phyloP scores from a whole-genome alignment of 2,888 invertebrate genomes.

The Eustalomyia histrio region DNA sequence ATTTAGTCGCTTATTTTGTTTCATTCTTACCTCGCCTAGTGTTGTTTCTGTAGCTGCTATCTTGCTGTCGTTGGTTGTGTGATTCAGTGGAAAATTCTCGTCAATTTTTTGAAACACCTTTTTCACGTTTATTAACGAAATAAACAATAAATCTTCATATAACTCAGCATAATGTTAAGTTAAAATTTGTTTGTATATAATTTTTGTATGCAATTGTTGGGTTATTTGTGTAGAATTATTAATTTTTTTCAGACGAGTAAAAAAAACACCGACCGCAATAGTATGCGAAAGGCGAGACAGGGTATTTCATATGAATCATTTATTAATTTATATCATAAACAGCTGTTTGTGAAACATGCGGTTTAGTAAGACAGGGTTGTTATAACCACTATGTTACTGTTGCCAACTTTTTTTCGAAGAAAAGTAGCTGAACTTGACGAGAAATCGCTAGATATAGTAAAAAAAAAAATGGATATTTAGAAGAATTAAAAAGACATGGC shows the following conservation, averaged over 20 bases:
- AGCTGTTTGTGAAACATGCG: no score
- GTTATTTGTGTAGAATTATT: slow-evolving; percentile 48
- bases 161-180: slow-evolving; percentile 44
- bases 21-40: slow-evolving; percentile 62
- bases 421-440: no score
- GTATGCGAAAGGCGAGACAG: slow-evolving; percentile 61
- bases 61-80: slow-evolving; percentile 47
- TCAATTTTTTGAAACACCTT: slow-evolving; percentile 34
- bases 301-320: slow-evolving; percentile 29
- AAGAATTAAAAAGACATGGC: no score
- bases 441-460: no score
- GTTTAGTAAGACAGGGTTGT: no score
- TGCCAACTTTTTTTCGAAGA: no score
- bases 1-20: slow-evolving; percentile 58
- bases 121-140: slow-evolving; percentile 41
- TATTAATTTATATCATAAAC: no score
- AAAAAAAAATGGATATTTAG: no score
- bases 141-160: slow-evolving; percentile 54
- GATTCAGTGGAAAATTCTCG: slow-evolving; percentile 38
- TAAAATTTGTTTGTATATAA: slow-evolving; percentile 29
- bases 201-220: slow-evolving; percentile 30
- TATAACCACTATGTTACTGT: no score
- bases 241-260: slow-evolving; percentile 46
- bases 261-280: slow-evolving; percentile 62
- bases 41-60: slow-evolving; percentile 60